Conservation (phyloP, 2,113 vertebrate genomes). For the Grantiella picta region DNA sequence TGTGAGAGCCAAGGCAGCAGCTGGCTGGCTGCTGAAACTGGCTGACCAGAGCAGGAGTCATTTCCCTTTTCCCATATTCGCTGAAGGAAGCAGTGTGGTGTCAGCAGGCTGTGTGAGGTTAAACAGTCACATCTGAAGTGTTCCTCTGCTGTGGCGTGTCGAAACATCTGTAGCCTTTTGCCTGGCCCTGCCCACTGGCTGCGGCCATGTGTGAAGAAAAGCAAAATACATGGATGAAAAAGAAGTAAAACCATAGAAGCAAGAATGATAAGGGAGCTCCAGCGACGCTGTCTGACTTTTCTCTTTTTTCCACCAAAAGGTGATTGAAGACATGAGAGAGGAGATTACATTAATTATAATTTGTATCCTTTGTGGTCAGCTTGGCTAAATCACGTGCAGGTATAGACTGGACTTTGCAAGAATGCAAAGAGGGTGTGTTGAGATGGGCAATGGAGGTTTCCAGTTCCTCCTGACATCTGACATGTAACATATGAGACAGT, state of each 20-base stretch:
- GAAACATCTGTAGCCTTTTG: neutral
- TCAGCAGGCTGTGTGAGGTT: neutral
- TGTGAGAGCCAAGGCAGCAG: neutral
- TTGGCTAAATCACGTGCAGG: neutral
- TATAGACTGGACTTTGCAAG: neutral
- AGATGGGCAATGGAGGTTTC: neutral
- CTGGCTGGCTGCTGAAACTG: neutral
- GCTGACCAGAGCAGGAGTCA: neutral
- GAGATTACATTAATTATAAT: neutral
- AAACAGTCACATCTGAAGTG: neutral
- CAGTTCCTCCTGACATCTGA: neutral
- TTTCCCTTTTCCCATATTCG: constrained; percentile 22
- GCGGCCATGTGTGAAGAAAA: neutral
- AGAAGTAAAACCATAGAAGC: neutral
- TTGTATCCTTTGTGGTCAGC: neutral
- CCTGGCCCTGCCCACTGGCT: neutral
- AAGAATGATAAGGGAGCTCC: neutral
- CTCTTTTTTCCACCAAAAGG: neutral
- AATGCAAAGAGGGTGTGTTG: neutral
- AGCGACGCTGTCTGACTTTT: neutral
- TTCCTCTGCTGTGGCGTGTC: neutral
- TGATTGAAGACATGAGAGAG: neutral
- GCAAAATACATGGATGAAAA: neutral
- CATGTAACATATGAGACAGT: neutral
- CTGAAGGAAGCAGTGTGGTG: neutral